phyloP scores from a whole-genome alignment of 2,888 invertebrate species.

The Helobdella robusta region DNA sequence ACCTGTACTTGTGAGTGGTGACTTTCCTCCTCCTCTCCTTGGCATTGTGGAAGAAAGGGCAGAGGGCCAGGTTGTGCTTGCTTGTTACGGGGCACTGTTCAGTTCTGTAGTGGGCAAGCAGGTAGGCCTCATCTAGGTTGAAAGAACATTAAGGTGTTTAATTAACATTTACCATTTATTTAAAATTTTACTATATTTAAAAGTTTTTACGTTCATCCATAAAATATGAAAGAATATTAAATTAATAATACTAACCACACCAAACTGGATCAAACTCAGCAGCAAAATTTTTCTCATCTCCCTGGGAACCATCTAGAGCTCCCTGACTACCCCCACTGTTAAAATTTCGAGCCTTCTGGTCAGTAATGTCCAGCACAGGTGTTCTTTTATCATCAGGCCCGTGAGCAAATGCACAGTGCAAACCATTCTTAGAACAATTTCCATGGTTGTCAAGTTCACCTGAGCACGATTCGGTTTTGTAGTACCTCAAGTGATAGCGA shows the following conservation, averaged over 20 bases:
- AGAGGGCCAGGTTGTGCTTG: constrained; percentile 88
- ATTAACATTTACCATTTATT: too few relatives aligned
- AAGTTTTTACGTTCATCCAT: too few relatives aligned
- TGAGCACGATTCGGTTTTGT: constrained; percentile 98
- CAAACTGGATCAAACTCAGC: constrained; percentile 97
- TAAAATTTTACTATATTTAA: too few relatives aligned
- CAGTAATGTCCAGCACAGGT: constrained; percentile 82
- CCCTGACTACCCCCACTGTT: constrained; percentile 12
- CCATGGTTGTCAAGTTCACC: constrained; percentile 94
- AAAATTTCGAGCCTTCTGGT: constrained; percentile 46
- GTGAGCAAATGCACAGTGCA: constrained; percentile 97
- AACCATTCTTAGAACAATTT: constrained; percentile 88
- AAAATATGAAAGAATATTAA: constrained; percentile 2
- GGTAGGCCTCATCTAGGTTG: constrained; percentile 83
- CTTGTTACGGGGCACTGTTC: constrained; percentile 95
- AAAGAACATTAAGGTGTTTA: too few relatives aligned
- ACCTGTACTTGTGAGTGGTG: constrained; percentile 77
- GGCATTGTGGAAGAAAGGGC: constrained; percentile 96
- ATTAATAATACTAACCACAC: constrained; percentile 63
- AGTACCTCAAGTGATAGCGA: constrained; percentile 92
- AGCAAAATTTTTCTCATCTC: constrained; percentile 80
- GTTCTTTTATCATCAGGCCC: constrained; percentile 88
- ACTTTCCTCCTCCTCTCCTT: constrained; percentile 85
- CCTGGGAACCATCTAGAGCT: constrained; percentile 4
- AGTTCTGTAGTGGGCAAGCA: constrained; percentile 94